Evolutionary conservation across 2,797 vertebrate species (phyloP), one percentile per base, ranked within the genome.

Genomic region (Enteromius mattozi): DNA sequence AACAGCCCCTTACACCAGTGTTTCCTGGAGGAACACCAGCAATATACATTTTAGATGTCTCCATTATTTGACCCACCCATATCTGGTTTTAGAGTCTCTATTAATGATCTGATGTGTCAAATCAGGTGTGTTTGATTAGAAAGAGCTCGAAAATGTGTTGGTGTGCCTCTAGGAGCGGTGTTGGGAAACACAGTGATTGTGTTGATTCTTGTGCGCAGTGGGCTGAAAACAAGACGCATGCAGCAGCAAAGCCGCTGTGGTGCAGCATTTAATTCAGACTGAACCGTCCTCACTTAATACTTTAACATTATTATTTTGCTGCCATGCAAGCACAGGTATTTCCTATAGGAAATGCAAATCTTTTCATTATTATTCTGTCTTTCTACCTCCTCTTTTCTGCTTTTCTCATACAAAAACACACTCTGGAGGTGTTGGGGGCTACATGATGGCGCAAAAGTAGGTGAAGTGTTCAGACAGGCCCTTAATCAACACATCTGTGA

Each of bases 401-500:
- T 17, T 70, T 74, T 56, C 14, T 85, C 45, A 30, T 51, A 66
- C 10, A 72, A 65, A 79, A 80, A 78, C 63, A 71, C 51, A 63
- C 21, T 47, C 19, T 37, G 40, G 9, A 72, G 76, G 77, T 72
- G 76, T 79, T 51, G 54, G 42, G 72, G 54, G 68, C 74, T 68
- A 59, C 63, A 35, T 37, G 81, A 68, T 37, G 81, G 82, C 17
- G 0, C 14, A 79, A 49, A 78, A 65, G 54, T 65, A 51, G 83
- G 16, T n/a, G 76, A 78, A 86, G 59, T 68, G 80, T 78, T 68
- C 65, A 74, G 83, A 40, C 66, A 63, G 80, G 68, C 80, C 45
- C 59, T 85, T 85, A 86, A 82, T 85, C 85, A 88, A 87, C 68
- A 85, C 66, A 76, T 80, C 71, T 75, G 37, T 75, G 61, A 49